Evolutionary conservation across 2,888 invertebrate genomes (phyloP).

Genomic region (Brenthis daphne): DNA sequence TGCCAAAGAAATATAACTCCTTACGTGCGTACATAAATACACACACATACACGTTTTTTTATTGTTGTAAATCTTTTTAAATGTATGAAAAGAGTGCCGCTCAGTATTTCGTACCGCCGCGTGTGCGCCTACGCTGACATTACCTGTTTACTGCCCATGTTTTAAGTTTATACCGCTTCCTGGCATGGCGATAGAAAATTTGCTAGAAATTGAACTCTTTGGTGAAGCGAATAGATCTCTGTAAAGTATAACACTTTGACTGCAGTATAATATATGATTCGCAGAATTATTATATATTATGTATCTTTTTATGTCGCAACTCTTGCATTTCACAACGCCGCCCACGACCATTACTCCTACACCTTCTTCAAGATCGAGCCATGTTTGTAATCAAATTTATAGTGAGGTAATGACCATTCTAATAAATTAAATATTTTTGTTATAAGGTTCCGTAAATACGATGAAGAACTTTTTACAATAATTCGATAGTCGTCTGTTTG

Average conservation of each 20-base stretch:
- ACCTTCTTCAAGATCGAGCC: constrained; percentile 46
- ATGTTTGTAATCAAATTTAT: constrained; percentile 44
- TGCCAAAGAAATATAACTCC: too few relatives aligned
- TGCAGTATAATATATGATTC: constrained; percentile 46
- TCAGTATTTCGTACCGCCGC: constrained; percentile 50
- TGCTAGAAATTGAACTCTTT: constrained; percentile 47
- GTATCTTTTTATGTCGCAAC: constrained; percentile 50
- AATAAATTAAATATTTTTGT: not conserved
- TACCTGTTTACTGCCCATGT: constrained; percentile 55
- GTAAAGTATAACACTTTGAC: constrained; percentile 30
- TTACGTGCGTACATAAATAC: constrained; percentile 37
- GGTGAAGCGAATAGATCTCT: constrained; percentile 34
- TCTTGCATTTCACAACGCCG: constrained; percentile 62
- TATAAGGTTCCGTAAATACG: not conserved
- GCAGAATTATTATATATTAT: constrained; percentile 50
- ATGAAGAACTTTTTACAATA: too few relatives aligned
- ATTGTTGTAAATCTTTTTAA: constrained; percentile 29
- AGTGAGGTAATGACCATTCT: constrained; percentile 8
- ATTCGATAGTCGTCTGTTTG: too few relatives aligned
- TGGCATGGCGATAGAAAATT: constrained; percentile 41
- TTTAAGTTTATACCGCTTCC: constrained; percentile 51
- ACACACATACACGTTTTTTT: constrained; percentile 29
- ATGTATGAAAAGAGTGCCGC: constrained; percentile 52
- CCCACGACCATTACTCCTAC: constrained; percentile 63
- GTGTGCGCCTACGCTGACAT: constrained; percentile 61